Evolutionary conservation across 2,888 invertebrate species (phyloP).

Genomic region (Punctoribates punctum): DNA sequence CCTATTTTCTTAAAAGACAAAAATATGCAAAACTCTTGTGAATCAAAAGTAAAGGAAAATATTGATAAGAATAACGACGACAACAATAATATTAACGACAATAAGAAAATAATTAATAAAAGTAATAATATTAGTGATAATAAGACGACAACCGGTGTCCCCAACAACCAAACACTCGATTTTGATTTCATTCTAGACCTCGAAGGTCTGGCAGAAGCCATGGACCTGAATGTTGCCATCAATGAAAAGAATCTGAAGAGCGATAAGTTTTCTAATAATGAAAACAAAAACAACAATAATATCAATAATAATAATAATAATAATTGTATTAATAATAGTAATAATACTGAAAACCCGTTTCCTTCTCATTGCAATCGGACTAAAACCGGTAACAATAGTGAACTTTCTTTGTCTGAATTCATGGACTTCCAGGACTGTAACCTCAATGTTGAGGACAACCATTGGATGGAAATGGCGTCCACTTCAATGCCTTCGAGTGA

Average conservation of each 20-base stretch:
- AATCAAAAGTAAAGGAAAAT: slow-evolving; percentile 50
- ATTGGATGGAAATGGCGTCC: slow-evolving; percentile 37
- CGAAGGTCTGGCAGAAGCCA: slow-evolving; percentile 60
- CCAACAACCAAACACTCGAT: slow-evolving; percentile 55
- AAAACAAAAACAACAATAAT: slow-evolving; percentile 45
- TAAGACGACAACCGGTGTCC: not conserved
- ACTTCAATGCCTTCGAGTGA: slow-evolving; percentile 1
- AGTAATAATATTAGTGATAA: not conserved
- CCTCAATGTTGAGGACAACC: slow-evolving; percentile 38
- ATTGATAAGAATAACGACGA: slow-evolving; percentile 52
- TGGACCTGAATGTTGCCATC: slow-evolving; percentile 55
- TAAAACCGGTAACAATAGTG: slow-evolving; percentile 17
- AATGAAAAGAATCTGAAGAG: slow-evolving; percentile 1
- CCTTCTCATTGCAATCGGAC: slow-evolving; percentile 20
- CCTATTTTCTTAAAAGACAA: slow-evolving; percentile 50
- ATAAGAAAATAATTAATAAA: slow-evolving; percentile 47
- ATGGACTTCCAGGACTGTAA: slow-evolving; percentile 40
- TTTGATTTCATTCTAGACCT: slow-evolving; percentile 64
- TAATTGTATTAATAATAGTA: slow-evolving; percentile 26
- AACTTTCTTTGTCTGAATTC: slow-evolving; percentile 38
- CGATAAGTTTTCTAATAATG: slow-evolving; percentile 47
- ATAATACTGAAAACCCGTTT: not conserved
- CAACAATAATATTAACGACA: slow-evolving; percentile 49
- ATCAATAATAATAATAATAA: slow-evolving; percentile 49
- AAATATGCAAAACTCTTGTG: slow-evolving; percentile 47